These are phyloP conservation scores for human (Homo sapiens) DNA, from an alignment of 2,113 vertebrate species.

Conservation along the genomic window DNA sequence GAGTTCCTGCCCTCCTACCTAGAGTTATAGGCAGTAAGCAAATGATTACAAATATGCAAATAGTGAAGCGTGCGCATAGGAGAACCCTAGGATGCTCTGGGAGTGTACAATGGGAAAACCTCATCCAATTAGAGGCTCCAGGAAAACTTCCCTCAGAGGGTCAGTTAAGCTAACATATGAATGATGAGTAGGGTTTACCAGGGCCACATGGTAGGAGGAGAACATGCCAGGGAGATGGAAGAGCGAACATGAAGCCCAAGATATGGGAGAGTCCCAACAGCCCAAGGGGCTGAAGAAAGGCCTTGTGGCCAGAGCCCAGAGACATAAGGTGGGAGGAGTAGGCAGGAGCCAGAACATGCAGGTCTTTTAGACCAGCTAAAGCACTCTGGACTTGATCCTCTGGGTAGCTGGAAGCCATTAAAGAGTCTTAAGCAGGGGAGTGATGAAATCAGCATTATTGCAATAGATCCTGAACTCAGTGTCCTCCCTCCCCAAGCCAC, in stretches of 20 bases:
- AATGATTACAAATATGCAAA: neutral
- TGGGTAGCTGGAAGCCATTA: neutral
- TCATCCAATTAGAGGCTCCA: neutral
- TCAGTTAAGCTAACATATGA: neutral
- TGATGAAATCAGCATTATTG: neutral
- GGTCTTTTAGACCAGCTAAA: too few species aligned
- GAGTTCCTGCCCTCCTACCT: neutral
- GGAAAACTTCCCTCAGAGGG: neutral
- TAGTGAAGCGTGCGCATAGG: neutral
- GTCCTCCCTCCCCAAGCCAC: neutral
- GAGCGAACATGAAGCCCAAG: neutral
- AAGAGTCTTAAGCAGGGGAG: neutral
- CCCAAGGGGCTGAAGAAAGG: neutral
- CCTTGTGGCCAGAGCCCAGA: neutral
- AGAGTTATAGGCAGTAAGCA: neutral
- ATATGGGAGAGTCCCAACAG: neutral
- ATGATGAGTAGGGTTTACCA: neutral
- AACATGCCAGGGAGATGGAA: neutral
- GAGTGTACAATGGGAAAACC: accelerated
- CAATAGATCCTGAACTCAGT: neutral
- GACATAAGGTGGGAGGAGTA: too few species aligned
- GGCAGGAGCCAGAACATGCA: too few species aligned
- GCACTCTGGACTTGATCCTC: neutral
- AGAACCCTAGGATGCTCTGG: neutral
- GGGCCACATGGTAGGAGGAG: accelerated